phyloP scores from a whole-genome alignment of 2,113 vertebrate genomes.

The Engraulis encrasicolus region DNA sequence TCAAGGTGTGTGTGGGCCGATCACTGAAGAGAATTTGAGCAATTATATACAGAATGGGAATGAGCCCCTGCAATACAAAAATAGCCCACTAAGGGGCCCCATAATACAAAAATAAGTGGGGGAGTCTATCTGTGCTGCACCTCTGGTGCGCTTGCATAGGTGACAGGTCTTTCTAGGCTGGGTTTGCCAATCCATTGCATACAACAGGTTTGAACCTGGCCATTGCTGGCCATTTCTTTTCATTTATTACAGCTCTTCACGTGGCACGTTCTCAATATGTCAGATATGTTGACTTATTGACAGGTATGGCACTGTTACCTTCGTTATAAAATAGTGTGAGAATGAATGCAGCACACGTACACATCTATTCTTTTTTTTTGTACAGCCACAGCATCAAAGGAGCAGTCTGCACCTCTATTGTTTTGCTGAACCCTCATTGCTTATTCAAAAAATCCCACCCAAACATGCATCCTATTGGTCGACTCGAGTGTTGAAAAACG shows the following conservation, averaged over 20 bases:
- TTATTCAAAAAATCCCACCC: neutral
- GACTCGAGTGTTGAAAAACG: constrained; percentile 6
- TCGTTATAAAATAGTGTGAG: neutral
- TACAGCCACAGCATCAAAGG: neutral
- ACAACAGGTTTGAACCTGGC: neutral
- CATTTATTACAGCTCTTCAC: neutral
- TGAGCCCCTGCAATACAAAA: neutral
- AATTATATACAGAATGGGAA: no score
- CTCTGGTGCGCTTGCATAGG: neutral
- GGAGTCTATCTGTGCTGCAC: neutral
- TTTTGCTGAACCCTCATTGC: constrained; percentile 43
- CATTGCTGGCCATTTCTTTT: no score
- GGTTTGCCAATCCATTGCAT: neutral
- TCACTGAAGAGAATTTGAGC: no score
- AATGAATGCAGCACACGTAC: neutral
- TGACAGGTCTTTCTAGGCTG: neutral
- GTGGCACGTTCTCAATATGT: neutral
- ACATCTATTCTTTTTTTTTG: neutral
- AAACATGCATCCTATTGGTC: constrained; percentile 43
- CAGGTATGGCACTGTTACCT: neutral
- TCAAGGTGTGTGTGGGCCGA: no score
- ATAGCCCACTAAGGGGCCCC: neutral
- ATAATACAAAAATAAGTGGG: neutral
- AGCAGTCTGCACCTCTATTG: constrained; percentile 35
- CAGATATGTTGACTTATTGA: neutral